Evolutionary conservation across 2,797 vertebrate genomes (phyloP), one percentile per base, ranked within the genome.

Genomic region (Bryconaethiops microstoma): DNA sequence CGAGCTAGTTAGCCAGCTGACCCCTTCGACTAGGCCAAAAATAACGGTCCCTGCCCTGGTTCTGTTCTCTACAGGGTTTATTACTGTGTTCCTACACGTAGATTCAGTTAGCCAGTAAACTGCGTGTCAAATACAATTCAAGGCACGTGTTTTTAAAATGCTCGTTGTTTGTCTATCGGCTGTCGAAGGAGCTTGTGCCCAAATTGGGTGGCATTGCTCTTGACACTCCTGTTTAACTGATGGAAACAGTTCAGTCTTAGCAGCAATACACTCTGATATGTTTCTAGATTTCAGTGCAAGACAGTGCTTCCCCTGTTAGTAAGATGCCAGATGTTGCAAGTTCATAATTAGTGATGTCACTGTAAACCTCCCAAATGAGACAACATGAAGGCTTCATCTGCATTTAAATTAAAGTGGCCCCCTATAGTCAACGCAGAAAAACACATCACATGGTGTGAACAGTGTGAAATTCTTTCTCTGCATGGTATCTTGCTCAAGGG

Each of bases 1-100:
- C 40, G 13, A 21, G 54, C 29, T 23, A 69, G 71, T 16, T 54
- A 25, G 74, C 6, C 10, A 63, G 52, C 79, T 50, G 16, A n/a
- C 23, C 7, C 63, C 16, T 70, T 45, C 40, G 48, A 29, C 52
- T 60, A 65, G 74, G 80, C 80, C 80, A 19, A 39, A 80, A 52
- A 76, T 12, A 16, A 19, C 7, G 59, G 7, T 60, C 1, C 10
- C 10, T 52, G 48, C 52, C 14, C 5, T 5, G 52, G 17, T 55
- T 55, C 52, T 55, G 17, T 55, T 17, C 35, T 35, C 35, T 35
- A 35, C 35, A 35, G 35, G 35, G 35, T 35, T 35, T 35, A 35
- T 55, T 19, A 52, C 50, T 55, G 57, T 60, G 19, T 57, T 21
- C 25, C 14, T 39, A 65, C 4, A n/a, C 5, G 1, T 13, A 23